phyloP scores from a whole-genome alignment of 2,797 vertebrate species.

The Alauda arvensis region DNA sequence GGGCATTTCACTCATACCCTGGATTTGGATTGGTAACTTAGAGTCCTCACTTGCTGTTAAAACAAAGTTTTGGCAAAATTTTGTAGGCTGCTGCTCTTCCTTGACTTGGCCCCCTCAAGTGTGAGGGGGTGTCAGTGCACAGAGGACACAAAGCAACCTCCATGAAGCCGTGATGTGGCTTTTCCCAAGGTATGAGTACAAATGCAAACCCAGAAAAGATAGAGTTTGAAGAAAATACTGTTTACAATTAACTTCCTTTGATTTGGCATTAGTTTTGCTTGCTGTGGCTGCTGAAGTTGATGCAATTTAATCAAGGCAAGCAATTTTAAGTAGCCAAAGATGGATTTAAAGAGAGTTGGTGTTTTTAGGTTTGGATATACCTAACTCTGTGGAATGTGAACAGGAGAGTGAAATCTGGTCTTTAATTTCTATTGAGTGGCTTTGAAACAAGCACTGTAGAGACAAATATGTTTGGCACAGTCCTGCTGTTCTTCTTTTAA shows the following conservation, averaged over 20 bases:
- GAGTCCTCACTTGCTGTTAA: not conserved
- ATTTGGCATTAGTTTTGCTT: not conserved
- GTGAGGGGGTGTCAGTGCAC: not conserved
- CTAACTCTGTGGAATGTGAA: not conserved
- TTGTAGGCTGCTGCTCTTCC: not conserved
- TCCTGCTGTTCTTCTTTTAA: not conserved
- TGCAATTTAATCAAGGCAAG: not conserved
- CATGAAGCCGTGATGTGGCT: accelerated
- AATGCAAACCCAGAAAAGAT: not conserved
- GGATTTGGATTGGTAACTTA: not conserved
- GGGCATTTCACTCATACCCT: not conserved
- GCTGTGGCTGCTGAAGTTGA: not conserved
- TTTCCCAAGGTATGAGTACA: not conserved
- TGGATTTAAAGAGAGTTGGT: not conserved
- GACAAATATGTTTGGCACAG: not conserved
- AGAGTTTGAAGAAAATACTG: not conserved
- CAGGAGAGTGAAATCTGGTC: not conserved
- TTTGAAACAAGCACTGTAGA: not conserved
- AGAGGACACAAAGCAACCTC: accelerated
- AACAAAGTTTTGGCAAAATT: not conserved
- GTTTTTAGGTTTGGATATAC: not conserved
- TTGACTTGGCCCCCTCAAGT: accelerated
- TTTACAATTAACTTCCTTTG: accelerated
- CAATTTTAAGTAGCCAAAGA: not conserved
- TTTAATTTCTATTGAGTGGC: not conserved